Evolutionary conservation across 1,140 invertebrate species (phyloP), one percentile per base, ranked within the genome.

Genomic region (Caenorhabditis brenneri): DNA sequence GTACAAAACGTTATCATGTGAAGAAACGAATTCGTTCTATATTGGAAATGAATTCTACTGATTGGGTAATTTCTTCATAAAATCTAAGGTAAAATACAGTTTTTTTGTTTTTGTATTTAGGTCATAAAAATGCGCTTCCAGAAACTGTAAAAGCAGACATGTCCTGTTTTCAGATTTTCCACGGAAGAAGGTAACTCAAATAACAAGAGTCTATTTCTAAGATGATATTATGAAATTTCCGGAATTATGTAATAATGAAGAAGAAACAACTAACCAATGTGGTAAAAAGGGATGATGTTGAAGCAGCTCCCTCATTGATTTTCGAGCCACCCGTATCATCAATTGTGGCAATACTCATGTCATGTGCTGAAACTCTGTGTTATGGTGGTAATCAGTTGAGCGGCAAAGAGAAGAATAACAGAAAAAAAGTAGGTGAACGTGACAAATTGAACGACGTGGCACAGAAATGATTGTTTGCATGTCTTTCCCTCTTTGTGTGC

Each of bases 381-480:
- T 51, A 6, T 51, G 5, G 36, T 36, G 19, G 58, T n/a, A 5
- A n/a, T 2, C 6, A 51, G 4, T 6, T n/a, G n/a, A 65, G 29
- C 10, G 58, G 58, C 12, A 42, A 19, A 19, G 7, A 46, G 22
- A 12, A 22, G n/a, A 42, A 42, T 24, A 33, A 27, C 19, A 65
- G n/a, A 12, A 5, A 74, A 74, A 42, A 46, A 74, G 22, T 42
- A 42, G 33, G 65, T 74, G 36, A 74, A 74, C 65, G 65, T 74
- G 65, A 74, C 36, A 74, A 74, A 74, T 42, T 42, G 65, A 74
- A 74, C 36, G 33, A 74, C 65, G 65, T 74, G 65, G 36, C 65
- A 42, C n/a, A n/a, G n/a, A n/a, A n/a, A 9, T 22, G 33, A 74
- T 74, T 74, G 65, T 74, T 74, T 74, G 65, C 65, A 42, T 42